phyloP scores from a whole-genome alignment of 37 sponge, comb jelly and placozoan species.

The Axinella damicornis region DNA sequence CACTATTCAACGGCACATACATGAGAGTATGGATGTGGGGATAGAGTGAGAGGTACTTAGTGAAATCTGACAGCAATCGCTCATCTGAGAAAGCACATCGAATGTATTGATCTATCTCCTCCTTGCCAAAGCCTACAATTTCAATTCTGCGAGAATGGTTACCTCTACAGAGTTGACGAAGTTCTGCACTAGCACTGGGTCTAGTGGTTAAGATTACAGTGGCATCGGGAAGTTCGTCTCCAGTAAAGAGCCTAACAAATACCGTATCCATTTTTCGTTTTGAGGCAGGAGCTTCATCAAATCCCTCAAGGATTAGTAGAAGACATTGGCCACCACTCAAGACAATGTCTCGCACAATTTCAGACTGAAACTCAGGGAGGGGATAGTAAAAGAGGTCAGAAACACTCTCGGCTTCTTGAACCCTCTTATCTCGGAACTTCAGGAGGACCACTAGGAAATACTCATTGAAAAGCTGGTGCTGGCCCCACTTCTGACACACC shows the following conservation, averaged over 20 bases:
- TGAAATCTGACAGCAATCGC: not conserved
- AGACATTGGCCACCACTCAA: not conserved
- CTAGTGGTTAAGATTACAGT: slow-evolving; percentile 33
- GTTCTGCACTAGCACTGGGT: slow-evolving; percentile 12
- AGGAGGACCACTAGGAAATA: slow-evolving; percentile 14
- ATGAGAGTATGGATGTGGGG: slow-evolving; percentile 18
- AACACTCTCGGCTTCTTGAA: slow-evolving; percentile 6
- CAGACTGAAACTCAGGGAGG: not conserved
- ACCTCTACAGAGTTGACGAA: not conserved
- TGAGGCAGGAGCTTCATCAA: slow-evolving; percentile 25
- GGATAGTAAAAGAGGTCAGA: slow-evolving; percentile 17
- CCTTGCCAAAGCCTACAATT: slow-evolving; percentile 21
- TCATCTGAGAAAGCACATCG: not conserved
- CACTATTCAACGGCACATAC: slow-evolving; percentile 38
- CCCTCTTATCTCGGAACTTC: slow-evolving; percentile 8
- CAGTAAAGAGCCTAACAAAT: slow-evolving; percentile 6
- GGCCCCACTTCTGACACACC: slow-evolving; percentile 12
- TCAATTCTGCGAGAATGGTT: not conserved
- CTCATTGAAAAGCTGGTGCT: not conserved
- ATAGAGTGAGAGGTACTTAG: slow-evolving; percentile 1
- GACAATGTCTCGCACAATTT: not conserved
- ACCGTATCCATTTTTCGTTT: not conserved
- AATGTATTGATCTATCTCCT: slow-evolving; percentile 11
- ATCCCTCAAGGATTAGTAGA: slow-evolving; percentile 40
- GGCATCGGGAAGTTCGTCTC: not conserved